Percentiles rank a stretch among this genome's conserved stretches.
Evolutionary conservation across 2,797 vertebrate genomes (phyloP).

Genomic region (Phalloptychus januarius): DNA sequence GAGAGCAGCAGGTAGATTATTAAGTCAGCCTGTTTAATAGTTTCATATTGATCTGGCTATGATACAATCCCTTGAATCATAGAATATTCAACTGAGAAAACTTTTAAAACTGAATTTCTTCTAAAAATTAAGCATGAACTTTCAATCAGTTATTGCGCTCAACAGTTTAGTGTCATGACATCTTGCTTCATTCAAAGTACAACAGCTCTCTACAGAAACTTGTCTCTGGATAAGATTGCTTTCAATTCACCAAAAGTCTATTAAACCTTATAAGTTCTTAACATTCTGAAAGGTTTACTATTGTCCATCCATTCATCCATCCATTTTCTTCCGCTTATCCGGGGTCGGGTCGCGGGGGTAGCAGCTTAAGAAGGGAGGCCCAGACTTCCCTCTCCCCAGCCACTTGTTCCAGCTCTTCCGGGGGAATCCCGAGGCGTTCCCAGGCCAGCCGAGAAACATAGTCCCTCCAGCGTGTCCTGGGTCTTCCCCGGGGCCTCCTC

Average conservation of each 20-base stretch:
- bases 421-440: too few species aligned
- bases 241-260: not conserved
- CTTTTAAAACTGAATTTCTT: slow-evolving; percentile 25
- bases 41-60: slow-evolving; percentile 49
- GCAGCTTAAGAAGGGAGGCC: too few species aligned
- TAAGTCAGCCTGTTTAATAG: slow-evolving; percentile 47
- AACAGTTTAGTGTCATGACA: slow-evolving; percentile 8
- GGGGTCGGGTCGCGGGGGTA: too few species aligned
- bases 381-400: too few species aligned
- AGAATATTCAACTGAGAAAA: slow-evolving; percentile 45
- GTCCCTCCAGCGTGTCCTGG: too few species aligned
- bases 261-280: not conserved
- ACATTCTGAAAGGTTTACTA: too few species aligned
- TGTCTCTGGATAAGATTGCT: slow-evolving; percentile 6
- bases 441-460: too few species aligned
- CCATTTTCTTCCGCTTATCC: too few species aligned
- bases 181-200: slow-evolving; percentile 17
- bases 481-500: too few species aligned
- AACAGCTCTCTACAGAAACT: not conserved
- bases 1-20: slow-evolving; percentile 49
- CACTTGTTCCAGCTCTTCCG: too few species aligned
- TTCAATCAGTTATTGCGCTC: slow-evolving; percentile 17
- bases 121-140: slow-evolving; percentile 8
- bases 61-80: slow-evolving; percentile 27
- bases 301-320: too few species aligned